phyloP scores from a whole-genome alignment of 1,140 invertebrate species.

The Lepidurus packardi region DNA sequence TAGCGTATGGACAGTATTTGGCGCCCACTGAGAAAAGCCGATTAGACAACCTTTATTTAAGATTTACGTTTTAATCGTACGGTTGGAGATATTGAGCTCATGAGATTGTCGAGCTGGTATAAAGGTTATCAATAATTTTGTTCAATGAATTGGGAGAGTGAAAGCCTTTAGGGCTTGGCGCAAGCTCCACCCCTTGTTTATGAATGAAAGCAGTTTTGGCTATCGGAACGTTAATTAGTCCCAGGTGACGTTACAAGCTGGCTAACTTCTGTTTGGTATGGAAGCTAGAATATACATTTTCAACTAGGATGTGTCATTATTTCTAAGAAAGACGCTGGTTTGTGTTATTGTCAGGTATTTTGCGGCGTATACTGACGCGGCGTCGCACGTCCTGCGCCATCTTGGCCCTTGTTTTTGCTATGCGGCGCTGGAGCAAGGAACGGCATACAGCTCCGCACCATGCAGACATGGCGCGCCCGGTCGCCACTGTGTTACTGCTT shows the following conservation, averaged over 20 bases:
- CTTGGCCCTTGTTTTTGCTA: background rate
- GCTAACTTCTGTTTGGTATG: background rate
- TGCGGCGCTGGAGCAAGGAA: background rate
- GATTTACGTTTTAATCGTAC: background rate
- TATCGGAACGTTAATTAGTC: background rate
- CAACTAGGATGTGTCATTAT: background rate
- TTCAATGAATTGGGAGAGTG: background rate
- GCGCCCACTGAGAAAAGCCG: no score
- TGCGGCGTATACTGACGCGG: background rate
- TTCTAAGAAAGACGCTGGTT: background rate
- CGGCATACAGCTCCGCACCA: conserved; percentile 10
- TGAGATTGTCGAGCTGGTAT: background rate
- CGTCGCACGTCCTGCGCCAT: conserved; percentile 4
- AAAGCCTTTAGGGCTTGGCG: background rate
- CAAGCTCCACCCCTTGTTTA: background rate
- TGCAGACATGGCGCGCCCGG: conserved; percentile 16
- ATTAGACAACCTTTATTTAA: background rate
- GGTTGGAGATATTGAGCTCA: background rate
- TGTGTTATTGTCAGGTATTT: background rate
- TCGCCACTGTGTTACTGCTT: conserved; percentile 9
- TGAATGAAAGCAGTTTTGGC: conserved; percentile 12
- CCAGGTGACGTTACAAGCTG: background rate
- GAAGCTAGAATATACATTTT: background rate
- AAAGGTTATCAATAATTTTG: conserved; percentile 19
- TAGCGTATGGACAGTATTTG: no score